Conservation (phyloP, 2,888 invertebrate genomes). For the Drosophila fungiperda region DNA sequence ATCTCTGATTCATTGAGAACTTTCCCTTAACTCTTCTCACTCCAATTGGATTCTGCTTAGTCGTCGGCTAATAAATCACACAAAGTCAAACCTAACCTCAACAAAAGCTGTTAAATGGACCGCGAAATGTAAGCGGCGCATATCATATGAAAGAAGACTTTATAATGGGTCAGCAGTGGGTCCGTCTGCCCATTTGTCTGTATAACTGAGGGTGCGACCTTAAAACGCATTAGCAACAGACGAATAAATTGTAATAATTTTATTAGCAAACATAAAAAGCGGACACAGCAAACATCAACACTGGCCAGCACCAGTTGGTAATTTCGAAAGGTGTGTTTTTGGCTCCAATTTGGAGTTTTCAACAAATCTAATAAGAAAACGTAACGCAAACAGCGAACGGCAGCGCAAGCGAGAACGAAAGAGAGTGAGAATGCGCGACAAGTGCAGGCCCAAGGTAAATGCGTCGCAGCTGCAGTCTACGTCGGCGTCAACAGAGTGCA, state of each 20-base stretch:
- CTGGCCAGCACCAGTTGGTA: constrained; percentile 29
- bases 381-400: constrained; percentile 16
- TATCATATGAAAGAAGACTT: constrained; percentile 56
- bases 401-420: constrained; percentile 1
- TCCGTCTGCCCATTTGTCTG: constrained; percentile 9
- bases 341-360: constrained; percentile 68
- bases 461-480: constrained; percentile 33
- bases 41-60: constrained; percentile 38
- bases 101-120: constrained; percentile 66
- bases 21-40: neutral
- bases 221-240: constrained; percentile 75
- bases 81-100: neutral
- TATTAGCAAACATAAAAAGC: constrained; percentile 75
- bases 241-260: constrained; percentile 75
- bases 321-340: constrained; percentile 63
- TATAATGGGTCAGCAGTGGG: constrained; percentile 59
- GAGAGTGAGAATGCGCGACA: constrained; percentile 52
- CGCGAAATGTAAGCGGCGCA: constrained; percentile 69
- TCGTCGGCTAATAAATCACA: constrained; percentile 69
- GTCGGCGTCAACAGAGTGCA: constrained; percentile 50
- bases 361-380: constrained; percentile 55
- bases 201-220: constrained; percentile 51
- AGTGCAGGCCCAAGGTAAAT: constrained; percentile 78
- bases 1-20: neutral
- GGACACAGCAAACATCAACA: constrained; percentile 1